Base-by-base conservation (phyloP, 2,888 invertebrate genomes). In the Autographa gamma region DNA sequence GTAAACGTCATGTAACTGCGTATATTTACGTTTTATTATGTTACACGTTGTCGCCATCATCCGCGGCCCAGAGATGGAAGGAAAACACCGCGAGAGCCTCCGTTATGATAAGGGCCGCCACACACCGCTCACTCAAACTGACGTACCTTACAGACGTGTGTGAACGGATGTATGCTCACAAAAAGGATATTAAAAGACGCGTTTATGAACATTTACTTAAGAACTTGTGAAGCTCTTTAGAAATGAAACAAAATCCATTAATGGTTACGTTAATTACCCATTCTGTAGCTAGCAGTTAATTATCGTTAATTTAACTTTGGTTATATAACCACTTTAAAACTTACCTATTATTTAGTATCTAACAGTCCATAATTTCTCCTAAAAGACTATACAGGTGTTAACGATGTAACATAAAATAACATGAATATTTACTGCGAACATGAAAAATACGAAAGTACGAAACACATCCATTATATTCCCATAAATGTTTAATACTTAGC, bases 1-100 rank as follows among this genome's bases (percentile, higher is more conserved):
- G 63, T 34, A 52, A 63, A 52, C 48, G 56, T 63, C 59, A 60
- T 48, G 9, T 32, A 18, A 18, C 18, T 14, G 25, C 25, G 48
- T 52, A 31, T 63, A 63, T 63, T 63, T 63, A 63, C 13, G 52
- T 52, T 48, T 63, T 52, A 63, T 48, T 48, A 31, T 56, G 25
- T 13, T 56, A 31, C 14, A 31, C 25, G 43, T 43, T 43, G 54
- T 19, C 54, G 19, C 54, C 34, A 60, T 16, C 13, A 43, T 32
- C 32, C 62, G 25, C 13, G 43, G 56, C 25, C 31, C 31, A 59
- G 61, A 62, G 54, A 71, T 61, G 48, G 38, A 64, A 43, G 43
- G 56, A 64, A 62, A 64, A 48, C 38, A 38, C 16, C 43, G 16
- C 25, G 63, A 52, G 34, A 60, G 61, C 5, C 2, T 41, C 54